Evolutionary conservation across 2,113 vertebrate species (phyloP).

Genomic region (Callospermophilus lateralis): DNA sequence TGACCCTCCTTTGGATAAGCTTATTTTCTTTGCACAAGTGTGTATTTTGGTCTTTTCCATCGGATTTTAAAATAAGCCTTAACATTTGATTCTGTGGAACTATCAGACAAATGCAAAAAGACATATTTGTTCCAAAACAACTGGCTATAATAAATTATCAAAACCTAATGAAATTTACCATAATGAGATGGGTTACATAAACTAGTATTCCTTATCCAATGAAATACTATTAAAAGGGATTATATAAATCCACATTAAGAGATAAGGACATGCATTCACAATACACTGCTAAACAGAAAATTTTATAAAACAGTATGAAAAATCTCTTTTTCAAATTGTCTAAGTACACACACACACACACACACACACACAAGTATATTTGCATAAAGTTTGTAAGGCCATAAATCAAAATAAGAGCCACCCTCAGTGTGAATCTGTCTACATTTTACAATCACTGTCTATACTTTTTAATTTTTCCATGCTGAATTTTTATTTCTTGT

Average conservation of each 20-base stretch:
- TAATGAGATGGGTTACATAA: background rate
- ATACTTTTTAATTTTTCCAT: constrained; percentile 3
- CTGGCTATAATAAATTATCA: constrained; percentile 46
- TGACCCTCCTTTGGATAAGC: background rate
- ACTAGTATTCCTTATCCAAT: background rate
- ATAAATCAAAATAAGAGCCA: constrained; percentile 12
- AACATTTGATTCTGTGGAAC: background rate
- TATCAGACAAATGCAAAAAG: constrained; percentile 28
- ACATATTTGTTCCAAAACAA: constrained; percentile 8
- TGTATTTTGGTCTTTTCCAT: background rate
- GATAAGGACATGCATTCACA: background rate
- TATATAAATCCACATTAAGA: background rate
- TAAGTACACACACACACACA: background rate
- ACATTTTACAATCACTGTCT: background rate
- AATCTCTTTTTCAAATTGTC: background rate
- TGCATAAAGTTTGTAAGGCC: background rate
- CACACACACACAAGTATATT: background rate
- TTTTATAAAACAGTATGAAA: background rate
- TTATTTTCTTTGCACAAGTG: background rate
- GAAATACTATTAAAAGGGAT: background rate
- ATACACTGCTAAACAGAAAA: background rate
- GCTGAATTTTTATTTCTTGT: background rate
- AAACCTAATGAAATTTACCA: constrained; percentile 31
- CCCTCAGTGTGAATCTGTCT: background rate
- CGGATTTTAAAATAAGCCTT: background rate